A percentile compares a stretch with the other conserved stretches of the same genome.
phyloP scores from a whole-genome alignment of 2,113 vertebrate genomes.

The Gallinago media region DNA sequence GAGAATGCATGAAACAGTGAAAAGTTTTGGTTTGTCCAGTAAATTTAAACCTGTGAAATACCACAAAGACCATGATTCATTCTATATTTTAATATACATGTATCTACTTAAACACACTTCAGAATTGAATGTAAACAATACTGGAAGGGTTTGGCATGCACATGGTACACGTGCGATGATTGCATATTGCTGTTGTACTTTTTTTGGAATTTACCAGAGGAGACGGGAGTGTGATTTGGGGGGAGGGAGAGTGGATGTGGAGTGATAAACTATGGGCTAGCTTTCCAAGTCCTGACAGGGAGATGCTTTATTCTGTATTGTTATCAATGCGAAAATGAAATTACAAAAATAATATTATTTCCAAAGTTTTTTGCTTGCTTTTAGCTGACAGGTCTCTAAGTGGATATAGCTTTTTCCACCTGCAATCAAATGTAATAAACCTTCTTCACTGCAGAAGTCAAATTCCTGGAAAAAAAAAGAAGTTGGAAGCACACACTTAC shows the following conservation, averaged over 20 bases:
- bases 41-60: neutral
- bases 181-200: neutral
- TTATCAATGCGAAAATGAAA: slow-evolving; percentile 53
- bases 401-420: slow-evolving; percentile 70
- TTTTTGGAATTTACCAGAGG: neutral
- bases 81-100: neutral
- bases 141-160: neutral
- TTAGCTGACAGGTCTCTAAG: slow-evolving; percentile 70
- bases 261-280: neutral
- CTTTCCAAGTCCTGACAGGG: neutral
- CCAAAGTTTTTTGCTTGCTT: slow-evolving; percentile 55
- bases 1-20: neutral
- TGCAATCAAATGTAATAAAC: slow-evolving; percentile 77
- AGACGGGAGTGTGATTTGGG: neutral
- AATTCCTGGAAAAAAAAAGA: slow-evolving; percentile 72
- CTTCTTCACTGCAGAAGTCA: slow-evolving; percentile 75
- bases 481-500: slow-evolving; percentile 77
- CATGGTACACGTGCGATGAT: fast-evolving
- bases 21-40: neutral
- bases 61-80: neutral
- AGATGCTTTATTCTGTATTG: slow-evolving; percentile 39
- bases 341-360: slow-evolving; percentile 58
- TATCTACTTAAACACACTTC: neutral
- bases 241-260: neutral
- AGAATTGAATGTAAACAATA: neutral